Conservation (phyloP, 2,888 invertebrate species). For the Athalia cordata region DNA sequence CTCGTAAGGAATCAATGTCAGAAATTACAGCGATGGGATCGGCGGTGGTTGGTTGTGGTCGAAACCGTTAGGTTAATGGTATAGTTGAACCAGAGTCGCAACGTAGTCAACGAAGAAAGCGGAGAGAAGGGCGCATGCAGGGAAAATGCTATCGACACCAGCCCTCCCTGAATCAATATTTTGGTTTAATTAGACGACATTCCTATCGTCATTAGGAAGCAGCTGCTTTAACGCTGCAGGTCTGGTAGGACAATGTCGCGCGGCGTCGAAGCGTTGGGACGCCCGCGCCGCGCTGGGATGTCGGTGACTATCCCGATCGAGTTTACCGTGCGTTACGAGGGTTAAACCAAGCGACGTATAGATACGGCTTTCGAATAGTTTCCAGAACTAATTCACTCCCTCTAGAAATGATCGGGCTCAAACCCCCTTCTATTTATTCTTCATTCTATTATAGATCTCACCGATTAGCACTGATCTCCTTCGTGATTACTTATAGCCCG, state of each 20-base stretch:
- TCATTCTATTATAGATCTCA: slow-evolving; percentile 16
- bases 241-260: slow-evolving; percentile 30
- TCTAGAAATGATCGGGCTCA: slow-evolving; percentile 13
- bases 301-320: slow-evolving; percentile 30
- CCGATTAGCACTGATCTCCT: not conserved
- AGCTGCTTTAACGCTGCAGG: slow-evolving; percentile 37
- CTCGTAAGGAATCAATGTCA: slow-evolving; percentile 35
- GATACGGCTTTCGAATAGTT: slow-evolving; percentile 65
- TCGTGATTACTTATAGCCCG: not conserved
- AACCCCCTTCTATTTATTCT: slow-evolving; percentile 29
- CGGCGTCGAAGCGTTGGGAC: slow-evolving; percentile 40
- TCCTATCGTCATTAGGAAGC: slow-evolving; percentile 58
- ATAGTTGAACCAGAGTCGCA: slow-evolving; percentile 15
- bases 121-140: slow-evolving; percentile 17
- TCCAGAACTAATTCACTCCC: slow-evolving; percentile 63
- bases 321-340: slow-evolving; percentile 37
- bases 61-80: not conserved
- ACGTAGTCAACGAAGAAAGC: not conserved
- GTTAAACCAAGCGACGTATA: slow-evolving; percentile 50
- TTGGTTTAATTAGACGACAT: slow-evolving; percentile 61
- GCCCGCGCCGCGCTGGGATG: not conserved
- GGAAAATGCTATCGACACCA: slow-evolving; percentile 26
- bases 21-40: slow-evolving; percentile 35
- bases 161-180: slow-evolving; percentile 54
- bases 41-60: slow-evolving; percentile 25